phyloP scores from a whole-genome alignment of 2,113 vertebrate genomes.

The Chamaetylas fuelleborni region DNA sequence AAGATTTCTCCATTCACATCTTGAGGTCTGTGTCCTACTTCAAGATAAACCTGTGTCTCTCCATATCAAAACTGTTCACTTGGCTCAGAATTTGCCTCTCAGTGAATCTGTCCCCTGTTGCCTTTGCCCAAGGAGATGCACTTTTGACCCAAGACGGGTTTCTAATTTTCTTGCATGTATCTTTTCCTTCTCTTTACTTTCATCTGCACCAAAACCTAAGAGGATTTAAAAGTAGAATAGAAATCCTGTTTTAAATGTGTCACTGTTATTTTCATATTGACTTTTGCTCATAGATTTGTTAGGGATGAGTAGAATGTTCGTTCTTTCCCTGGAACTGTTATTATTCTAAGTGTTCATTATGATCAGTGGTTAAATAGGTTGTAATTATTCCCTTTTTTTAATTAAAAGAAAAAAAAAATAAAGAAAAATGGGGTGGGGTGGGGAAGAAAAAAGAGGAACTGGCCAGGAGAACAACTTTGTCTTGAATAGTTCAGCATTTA shows the following conservation, averaged over 20 bases:
- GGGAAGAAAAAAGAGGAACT: not conserved
- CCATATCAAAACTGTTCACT: not conserved
- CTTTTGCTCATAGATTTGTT: not conserved
- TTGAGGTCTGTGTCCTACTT: not conserved
- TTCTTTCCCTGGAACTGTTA: not conserved
- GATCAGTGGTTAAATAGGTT: not conserved
- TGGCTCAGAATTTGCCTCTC: not conserved
- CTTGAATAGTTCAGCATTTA: not conserved
- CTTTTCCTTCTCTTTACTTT: not conserved
- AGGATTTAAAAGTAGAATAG: not conserved
- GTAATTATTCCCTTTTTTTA: not conserved
- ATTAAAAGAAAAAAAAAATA: not conserved
- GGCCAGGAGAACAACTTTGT: not conserved
- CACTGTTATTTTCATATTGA: not conserved
- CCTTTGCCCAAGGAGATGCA: not conserved
- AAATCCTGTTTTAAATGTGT: not conserved
- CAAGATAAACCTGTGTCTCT: not conserved
- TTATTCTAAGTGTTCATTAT: not conserved
- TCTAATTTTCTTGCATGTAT: not conserved
- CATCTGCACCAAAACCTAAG: not conserved
- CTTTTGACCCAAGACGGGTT: not conserved
- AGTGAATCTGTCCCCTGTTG: not conserved
- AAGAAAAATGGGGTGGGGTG: not conserved
- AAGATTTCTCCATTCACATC: not conserved
- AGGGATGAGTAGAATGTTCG: not conserved